phyloP scores from a whole-genome alignment of 2,797 vertebrate species.

The Potorous gilbertii region DNA sequence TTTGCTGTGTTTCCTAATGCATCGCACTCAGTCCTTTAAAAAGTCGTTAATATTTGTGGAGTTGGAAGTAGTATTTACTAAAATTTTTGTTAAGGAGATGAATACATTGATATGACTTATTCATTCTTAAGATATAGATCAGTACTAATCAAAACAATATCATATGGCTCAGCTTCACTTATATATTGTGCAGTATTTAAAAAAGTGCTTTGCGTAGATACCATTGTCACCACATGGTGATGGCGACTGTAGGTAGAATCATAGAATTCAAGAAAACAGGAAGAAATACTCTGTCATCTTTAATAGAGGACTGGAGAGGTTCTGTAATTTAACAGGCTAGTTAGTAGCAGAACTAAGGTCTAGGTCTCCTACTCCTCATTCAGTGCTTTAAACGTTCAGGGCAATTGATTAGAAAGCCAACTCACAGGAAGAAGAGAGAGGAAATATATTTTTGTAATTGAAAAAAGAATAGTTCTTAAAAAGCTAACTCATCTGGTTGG shows the following conservation, averaged over 20 bases:
- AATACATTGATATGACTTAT: background rate
- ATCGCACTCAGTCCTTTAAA: background rate
- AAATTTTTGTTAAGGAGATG: conserved; percentile 21
- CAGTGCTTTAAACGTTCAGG: background rate
- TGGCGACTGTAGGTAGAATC: background rate
- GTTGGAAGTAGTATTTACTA: conserved; percentile 7
- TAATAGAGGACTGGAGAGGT: background rate
- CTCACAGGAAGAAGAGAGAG: background rate
- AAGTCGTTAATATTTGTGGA: background rate
- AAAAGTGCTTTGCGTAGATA: background rate
- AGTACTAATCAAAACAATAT: background rate
- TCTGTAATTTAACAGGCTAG: background rate
- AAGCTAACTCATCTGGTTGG: background rate
- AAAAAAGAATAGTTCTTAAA: background rate
- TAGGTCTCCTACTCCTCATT: conserved; percentile 17
- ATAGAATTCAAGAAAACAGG: background rate
- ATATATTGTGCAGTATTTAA: conserved; percentile 39
- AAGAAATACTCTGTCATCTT: background rate
- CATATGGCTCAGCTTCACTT: background rate
- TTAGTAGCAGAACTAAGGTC: background rate
- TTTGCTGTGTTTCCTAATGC: conserved; percentile 33
- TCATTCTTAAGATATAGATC: conserved; percentile 26
- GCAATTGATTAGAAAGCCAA: background rate
- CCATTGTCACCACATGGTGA: background rate
- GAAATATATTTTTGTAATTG: background rate